phyloP scores from a whole-genome alignment of 2,888 invertebrate species.

The Patella caerulea region DNA sequence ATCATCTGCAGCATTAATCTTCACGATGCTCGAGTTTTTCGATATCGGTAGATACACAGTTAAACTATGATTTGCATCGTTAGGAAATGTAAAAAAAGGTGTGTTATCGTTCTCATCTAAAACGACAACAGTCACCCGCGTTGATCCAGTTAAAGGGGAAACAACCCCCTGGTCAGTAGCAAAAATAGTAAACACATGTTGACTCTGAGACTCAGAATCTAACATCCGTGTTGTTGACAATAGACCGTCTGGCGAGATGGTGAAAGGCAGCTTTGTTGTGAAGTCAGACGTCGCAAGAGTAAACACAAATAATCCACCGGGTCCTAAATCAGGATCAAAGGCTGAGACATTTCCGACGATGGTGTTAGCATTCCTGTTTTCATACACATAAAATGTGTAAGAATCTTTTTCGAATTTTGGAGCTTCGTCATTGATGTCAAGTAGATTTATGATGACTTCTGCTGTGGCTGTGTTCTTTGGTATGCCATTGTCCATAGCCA shows the following conservation, averaged over 20 bases:
- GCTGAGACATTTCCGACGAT: constrained; percentile 50
- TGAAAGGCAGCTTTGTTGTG: constrained; percentile 43
- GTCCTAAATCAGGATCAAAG: constrained; percentile 48
- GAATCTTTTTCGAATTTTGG: constrained; percentile 50
- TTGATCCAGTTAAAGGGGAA: constrained; percentile 45
- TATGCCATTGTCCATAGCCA: constrained; percentile 53
- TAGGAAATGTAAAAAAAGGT: constrained; percentile 56
- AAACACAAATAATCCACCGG: constrained; percentile 49
- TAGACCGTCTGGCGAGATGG: constrained; percentile 50
- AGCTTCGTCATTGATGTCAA: constrained; percentile 57
- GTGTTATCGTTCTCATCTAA: constrained; percentile 54
- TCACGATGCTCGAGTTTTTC: constrained; percentile 40
- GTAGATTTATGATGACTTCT: constrained; percentile 46
- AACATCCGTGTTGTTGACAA: constrained; percentile 47
- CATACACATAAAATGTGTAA: constrained; percentile 51
- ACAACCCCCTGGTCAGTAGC: constrained; percentile 57
- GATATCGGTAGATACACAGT: constrained; percentile 42
- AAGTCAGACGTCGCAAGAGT: constrained; percentile 28
- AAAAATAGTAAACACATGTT: constrained; percentile 53
- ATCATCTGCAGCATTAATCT: constrained; percentile 44
- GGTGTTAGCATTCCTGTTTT: constrained; percentile 44
- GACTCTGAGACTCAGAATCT: constrained; percentile 52
- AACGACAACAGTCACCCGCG: constrained; percentile 41
- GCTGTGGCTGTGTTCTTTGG: constrained; percentile 49
- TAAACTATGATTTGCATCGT: constrained; percentile 47